A percentile compares a stretch with the other conserved stretches of the same genome.
Evolutionary conservation across 2,113 vertebrate species (phyloP).

Genomic region (Macquaria ambigua): DNA sequence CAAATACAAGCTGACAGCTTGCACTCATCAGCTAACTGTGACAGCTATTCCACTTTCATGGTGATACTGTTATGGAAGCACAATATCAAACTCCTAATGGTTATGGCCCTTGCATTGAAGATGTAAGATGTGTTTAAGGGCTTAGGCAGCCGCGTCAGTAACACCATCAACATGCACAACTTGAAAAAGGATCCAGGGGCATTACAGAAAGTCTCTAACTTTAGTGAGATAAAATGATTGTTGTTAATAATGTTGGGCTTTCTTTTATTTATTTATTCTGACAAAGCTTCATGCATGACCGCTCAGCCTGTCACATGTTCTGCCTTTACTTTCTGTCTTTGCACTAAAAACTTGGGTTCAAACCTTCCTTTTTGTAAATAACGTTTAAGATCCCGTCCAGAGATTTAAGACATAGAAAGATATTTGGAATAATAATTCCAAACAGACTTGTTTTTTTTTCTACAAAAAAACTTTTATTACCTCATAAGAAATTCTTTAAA

Average conservation of each 20-base stretch:
- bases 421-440: no score
- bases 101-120: neutral
- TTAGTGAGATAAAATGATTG: no score
- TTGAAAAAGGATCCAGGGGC: neutral
- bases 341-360: neutral
- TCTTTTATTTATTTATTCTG: neutral
- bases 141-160: neutral
- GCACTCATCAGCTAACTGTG: conserved; percentile 18
- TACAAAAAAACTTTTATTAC: no score
- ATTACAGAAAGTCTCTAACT: no score
- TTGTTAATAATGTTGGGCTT: neutral
- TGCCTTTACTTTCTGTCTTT: neutral
- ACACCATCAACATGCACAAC: neutral
- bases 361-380: neutral
- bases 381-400: neutral
- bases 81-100: neutral
- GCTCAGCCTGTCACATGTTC: neutral
- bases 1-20: conserved; percentile 35
- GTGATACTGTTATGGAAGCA: conserved; percentile 3
- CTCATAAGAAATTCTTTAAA: no score
- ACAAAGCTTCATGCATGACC: neutral
- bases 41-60: conserved; percentile 1
- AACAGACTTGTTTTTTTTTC: no score
- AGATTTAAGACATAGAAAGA: neutral
- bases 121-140: neutral